Evolutionary conservation across 2,113 vertebrate genomes (phyloP).

Genomic region (Misgurnus anguillicaudatus): DNA sequence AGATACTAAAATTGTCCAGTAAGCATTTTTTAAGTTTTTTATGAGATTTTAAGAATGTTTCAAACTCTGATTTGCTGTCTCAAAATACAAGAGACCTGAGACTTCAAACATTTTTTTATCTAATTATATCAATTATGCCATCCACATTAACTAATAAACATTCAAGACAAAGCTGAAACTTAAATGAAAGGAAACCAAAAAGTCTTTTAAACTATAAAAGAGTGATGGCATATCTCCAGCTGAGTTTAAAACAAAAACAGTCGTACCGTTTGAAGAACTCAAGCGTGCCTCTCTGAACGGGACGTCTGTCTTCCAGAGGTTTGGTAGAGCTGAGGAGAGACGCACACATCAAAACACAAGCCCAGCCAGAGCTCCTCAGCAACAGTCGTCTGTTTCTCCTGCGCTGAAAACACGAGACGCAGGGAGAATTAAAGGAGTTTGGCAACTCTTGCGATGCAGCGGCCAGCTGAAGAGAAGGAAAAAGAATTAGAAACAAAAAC

Average conservation of each 20-base stretch:
- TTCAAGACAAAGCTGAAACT: no score
- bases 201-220: no score
- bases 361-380: constrained; percentile 38
- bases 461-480: constrained; percentile 22
- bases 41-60: no score
- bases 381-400: constrained; percentile 36
- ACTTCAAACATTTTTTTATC: not conserved
- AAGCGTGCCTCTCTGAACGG: not conserved
- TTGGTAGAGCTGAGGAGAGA: constrained; percentile 18
- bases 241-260: not conserved
- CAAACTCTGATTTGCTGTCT: not conserved
- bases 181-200: no score
- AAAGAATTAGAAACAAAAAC: constrained; percentile 13
- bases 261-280: constrained; percentile 1
- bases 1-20: no score
- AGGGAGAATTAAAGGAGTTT: constrained; percentile 23
- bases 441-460: constrained; percentile 28
- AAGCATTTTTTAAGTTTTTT: no score
- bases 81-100: no score
- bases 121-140: no score
- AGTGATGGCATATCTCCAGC: no score
- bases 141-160: no score
- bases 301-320: not conserved
- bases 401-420: constrained; percentile 38
- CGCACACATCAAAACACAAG: constrained; percentile 8